Evolutionary conservation across 2,113 vertebrate genomes (phyloP).

Genomic region (Poeciliopsis turrubarensis): DNA sequence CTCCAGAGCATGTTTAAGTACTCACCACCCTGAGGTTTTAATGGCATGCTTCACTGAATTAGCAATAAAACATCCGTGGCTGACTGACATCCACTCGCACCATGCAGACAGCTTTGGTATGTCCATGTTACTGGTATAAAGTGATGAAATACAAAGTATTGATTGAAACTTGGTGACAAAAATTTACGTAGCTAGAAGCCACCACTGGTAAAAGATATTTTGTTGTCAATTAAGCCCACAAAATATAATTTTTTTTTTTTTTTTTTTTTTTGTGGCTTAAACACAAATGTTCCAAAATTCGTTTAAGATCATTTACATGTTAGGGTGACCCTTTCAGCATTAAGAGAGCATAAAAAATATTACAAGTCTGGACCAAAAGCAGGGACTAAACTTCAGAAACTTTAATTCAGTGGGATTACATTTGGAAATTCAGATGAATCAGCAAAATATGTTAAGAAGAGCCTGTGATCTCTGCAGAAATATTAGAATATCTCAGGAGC

Average conservation of each 20-base stretch:
- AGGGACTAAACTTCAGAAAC: neutral
- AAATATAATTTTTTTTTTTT: neutral
- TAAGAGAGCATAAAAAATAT: too few species aligned
- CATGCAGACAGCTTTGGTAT: conserved; percentile 31
- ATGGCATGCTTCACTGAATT: conserved; percentile 23
- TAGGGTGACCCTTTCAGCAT: too few species aligned
- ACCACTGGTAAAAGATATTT: neutral
- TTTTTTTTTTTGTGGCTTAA: neutral
- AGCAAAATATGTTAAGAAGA: conserved; percentile 11
- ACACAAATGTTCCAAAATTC: neutral
- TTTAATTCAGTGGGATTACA: neutral
- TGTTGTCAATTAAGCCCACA: neutral
- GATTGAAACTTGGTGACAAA: neutral
- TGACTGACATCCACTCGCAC: neutral
- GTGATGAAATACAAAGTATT: neutral
- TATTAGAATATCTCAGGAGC: conserved; percentile 6
- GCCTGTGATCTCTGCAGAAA: neutral
- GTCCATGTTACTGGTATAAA: neutral
- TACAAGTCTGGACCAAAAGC: neutral
- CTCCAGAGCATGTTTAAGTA: conserved; percentile 12
- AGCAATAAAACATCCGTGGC: neutral
- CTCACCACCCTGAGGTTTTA: conserved; percentile 36
- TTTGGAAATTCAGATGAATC: conserved; percentile 3
- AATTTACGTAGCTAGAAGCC: neutral
- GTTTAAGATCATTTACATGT: too few species aligned